A percentile compares a stretch with the other conserved stretches of the same genome.
phyloP scores from a whole-genome alignment of 2,888 invertebrate genomes.

The Seira ritae region DNA sequence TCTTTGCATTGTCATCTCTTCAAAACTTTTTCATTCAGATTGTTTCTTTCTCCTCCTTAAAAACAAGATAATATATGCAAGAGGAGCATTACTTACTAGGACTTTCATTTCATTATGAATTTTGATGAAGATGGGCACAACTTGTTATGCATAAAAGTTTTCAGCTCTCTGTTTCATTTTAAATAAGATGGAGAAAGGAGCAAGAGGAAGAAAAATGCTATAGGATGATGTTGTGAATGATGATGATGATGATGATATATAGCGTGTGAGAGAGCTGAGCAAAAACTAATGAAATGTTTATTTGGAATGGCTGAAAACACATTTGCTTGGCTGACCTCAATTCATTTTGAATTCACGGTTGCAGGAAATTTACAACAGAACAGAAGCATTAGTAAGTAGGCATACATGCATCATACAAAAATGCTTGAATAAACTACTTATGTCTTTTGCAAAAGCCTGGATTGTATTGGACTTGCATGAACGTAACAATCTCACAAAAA shows the following conservation, averaged over 20 bases:
- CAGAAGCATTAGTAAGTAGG: no score
- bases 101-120: no score
- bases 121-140: not conserved
- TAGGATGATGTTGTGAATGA: not conserved
- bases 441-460: no score
- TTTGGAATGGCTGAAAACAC: not conserved
- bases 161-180: not conserved
- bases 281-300: not conserved
- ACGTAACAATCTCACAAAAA: not conserved
- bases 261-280: not conserved
- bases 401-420: no score
- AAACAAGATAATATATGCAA: no score
- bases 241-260: no score
- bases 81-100: no score
- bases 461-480: not conserved
- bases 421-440: no score
- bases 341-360: slow-evolving; percentile 1
- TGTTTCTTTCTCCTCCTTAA: no score
- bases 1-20: no score
- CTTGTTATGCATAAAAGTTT: not conserved
- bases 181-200: slow-evolving; percentile 1
- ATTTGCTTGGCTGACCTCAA: slow-evolving; percentile 1
- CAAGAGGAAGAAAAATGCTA: not conserved
- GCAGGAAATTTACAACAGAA: not conserved
- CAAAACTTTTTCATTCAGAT: no score